Evolutionary conservation across 1,140 invertebrate species (phyloP), one percentile per base, ranked within the genome.

Genomic region (Parapsyche elsis): DNA sequence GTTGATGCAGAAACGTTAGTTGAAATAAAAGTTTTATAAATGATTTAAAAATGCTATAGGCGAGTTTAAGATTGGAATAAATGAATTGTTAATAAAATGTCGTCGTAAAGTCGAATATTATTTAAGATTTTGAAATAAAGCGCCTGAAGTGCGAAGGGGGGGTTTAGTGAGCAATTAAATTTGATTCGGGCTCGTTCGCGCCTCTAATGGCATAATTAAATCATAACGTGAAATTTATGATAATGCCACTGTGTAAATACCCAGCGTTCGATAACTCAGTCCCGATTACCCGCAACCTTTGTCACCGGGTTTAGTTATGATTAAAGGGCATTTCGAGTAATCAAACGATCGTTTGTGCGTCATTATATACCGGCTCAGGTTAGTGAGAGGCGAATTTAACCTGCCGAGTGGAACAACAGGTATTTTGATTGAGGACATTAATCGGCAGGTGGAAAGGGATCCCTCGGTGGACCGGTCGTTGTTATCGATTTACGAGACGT

Each of bases 321-420:
- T 75, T 75, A 75, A 75, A 75, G 73, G 49, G 73, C 19, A 75
- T 49, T 57, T 57, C 73, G 73, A 16, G 45, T 75, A 75, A 75
- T 75, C 73, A 75, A 75, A 75, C 49, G 46, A 57, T 57, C 46
- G 73, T 75, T 75, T 75, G 73, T 75, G 46, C 49, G 46, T 49
- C 45, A 46, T 73, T 46, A 46, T 71, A 16, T 53, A 26, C 24
- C 24, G 21, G n/a, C 0, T 24, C 24, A 24, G 23, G 10, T 24
- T 61, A 61, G 10, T 9, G 5, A 61, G 12, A 53, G 45, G 73
- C 10, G 21, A 53, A 19, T 75, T 26, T n/a, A 23, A 75, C 71
- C 38, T 44, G 49, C 49, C n/a, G 30, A 12, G 49, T 5, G 49
- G 10, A 26, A 67, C 64, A 75, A 57, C 73, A 75, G 73, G 73